Conservation (phyloP, 2,113 vertebrate genomes). For the Microcebus lehilahytsara region DNA sequence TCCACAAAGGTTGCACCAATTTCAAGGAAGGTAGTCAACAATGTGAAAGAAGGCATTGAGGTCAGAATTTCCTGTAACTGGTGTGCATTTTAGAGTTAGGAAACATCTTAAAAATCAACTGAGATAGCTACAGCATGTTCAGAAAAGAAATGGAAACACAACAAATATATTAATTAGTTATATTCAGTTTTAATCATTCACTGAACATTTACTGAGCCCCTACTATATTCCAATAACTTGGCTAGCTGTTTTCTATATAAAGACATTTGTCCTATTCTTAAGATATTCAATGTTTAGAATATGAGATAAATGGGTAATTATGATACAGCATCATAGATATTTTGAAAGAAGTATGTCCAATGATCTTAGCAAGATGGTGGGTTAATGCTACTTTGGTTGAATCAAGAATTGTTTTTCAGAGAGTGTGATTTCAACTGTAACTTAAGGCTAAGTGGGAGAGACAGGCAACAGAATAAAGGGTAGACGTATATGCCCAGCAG, state of each 20-base stretch:
- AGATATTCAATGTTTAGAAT: background rate
- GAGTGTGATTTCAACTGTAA: background rate
- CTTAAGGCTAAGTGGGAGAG: background rate
- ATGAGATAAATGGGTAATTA: background rate
- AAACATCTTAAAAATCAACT: background rate
- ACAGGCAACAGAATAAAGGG: background rate
- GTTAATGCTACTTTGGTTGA: background rate
- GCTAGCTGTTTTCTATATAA: background rate
- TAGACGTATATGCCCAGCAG: background rate
- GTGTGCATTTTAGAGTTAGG: background rate
- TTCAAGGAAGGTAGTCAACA: background rate
- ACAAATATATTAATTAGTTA: background rate
- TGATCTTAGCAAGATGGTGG: background rate
- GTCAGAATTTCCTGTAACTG: background rate
- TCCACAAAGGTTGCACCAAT: too few relatives aligned
- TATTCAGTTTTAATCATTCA: background rate
- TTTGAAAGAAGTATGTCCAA: background rate
- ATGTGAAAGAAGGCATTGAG: background rate
- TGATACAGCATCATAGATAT: accelerated
- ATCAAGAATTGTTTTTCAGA: background rate
- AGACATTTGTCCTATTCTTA: background rate
- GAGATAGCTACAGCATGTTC: background rate
- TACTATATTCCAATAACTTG: background rate
- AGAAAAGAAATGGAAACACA: background rate
- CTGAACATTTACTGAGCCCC: background rate